Conservation (phyloP, 2,797 vertebrate species). For the Aeoliscus strigatus region DNA sequence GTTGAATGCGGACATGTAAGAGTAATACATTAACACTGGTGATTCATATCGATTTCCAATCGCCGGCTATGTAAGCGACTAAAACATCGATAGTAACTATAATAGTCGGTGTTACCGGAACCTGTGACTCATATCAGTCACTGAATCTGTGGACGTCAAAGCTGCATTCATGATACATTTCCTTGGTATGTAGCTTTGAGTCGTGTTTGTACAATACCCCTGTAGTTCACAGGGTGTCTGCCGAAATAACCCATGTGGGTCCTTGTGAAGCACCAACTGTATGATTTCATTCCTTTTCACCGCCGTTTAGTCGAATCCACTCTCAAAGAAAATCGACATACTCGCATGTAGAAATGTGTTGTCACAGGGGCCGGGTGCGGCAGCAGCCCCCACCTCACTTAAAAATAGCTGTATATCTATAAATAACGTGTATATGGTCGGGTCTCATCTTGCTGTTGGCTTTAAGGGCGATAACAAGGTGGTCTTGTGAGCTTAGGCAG, state of each 20-base stretch:
- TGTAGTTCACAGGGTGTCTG: conserved; percentile 7
- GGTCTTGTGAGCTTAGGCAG: neutral
- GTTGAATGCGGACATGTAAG: no score
- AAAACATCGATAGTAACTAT: no score
- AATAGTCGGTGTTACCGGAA: conserved; percentile 16
- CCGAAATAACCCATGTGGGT: no score
- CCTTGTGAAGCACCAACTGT: neutral
- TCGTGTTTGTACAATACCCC: conserved; percentile 5
- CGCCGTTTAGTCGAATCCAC: neutral
- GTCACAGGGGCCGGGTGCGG: conserved; percentile 13
- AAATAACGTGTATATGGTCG: conserved; percentile 53
- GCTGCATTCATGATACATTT: conserved; percentile 36
- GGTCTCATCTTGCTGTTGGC: conserved; percentile 48
- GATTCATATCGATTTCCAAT: no score
- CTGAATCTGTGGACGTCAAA: conserved; percentile 7
- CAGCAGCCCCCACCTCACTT: conserved; percentile 22
- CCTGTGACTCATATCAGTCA: conserved; percentile 44
- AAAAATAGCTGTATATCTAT: conserved; percentile 56
- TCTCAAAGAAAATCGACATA: conserved; percentile 2
- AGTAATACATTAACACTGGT: no score
- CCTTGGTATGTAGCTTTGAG: conserved; percentile 47
- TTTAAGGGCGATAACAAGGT: conserved; percentile 21
- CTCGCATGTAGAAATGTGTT: neutral
- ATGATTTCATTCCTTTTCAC: neutral
- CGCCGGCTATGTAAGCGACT: no score